phyloP scores from a whole-genome alignment of 2,888 invertebrate genomes.

The Meiosimyza platycephala region DNA sequence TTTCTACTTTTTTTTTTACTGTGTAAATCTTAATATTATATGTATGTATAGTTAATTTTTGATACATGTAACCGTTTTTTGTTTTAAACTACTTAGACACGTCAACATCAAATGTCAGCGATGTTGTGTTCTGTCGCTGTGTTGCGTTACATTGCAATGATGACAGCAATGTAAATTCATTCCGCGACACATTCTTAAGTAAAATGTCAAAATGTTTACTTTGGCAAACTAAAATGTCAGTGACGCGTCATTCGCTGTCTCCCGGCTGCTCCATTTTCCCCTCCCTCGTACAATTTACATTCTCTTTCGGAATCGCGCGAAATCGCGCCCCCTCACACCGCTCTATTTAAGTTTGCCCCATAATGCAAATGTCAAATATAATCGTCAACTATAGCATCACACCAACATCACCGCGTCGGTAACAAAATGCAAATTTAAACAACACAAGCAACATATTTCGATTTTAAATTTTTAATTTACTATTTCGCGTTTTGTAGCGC shows the following conservation, averaged over 20 bases:
- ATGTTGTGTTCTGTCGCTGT: slow-evolving; percentile 21
- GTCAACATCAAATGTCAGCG: slow-evolving; percentile 38
- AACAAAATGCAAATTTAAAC: slow-evolving; percentile 42
- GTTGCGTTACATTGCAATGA: slow-evolving; percentile 21
- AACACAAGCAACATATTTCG: slow-evolving; percentile 44
- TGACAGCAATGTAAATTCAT: slow-evolving; percentile 17
- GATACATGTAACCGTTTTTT: too few species aligned
- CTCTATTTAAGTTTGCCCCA: slow-evolving; percentile 3
- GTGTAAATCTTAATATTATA: too few species aligned
- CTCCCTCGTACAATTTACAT: background rate
- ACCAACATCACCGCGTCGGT: slow-evolving; percentile 1
- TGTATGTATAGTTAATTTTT: too few species aligned
- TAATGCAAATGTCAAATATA: slow-evolving; percentile 32
- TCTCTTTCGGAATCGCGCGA: background rate
- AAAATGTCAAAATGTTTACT: slow-evolving; percentile 61
- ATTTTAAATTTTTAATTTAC: slow-evolving; percentile 48
- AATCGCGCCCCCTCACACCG: background rate
- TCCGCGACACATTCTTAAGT: slow-evolving; percentile 47
- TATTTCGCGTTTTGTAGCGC: slow-evolving; percentile 34
- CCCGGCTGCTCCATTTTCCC: background rate
- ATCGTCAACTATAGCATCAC: background rate
- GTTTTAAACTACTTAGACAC: slow-evolving; percentile 46
- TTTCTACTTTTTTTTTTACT: too few species aligned
- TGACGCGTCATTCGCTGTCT: background rate
- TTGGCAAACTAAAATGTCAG: slow-evolving; percentile 28